Evolutionary conservation across 2,113 vertebrate species (phyloP).

Genomic region (Ciconia stormi): DNA sequence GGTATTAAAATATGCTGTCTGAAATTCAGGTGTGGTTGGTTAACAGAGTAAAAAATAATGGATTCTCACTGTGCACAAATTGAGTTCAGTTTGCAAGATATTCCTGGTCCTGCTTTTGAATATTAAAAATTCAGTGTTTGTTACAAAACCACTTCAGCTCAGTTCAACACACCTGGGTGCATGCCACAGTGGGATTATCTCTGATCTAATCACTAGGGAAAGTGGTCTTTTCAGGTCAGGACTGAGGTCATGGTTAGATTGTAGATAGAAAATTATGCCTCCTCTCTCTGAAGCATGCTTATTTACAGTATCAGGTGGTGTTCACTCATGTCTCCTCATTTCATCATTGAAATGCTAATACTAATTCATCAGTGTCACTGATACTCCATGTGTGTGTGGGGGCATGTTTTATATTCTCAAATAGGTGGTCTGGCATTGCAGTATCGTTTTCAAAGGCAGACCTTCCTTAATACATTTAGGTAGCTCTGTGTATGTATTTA

Average conservation of each 20-base stretch:
- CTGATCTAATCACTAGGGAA: slow-evolving; percentile 54
- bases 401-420: not conserved
- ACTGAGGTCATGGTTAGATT: slow-evolving; percentile 39
- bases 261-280: slow-evolving; percentile 39
- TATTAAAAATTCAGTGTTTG: slow-evolving; percentile 22
- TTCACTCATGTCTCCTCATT: slow-evolving; percentile 41
- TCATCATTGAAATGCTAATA: slow-evolving; percentile 60
- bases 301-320: slow-evolving; percentile 53
- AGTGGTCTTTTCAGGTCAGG: slow-evolving; percentile 56
- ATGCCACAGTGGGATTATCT: slow-evolving; percentile 46
- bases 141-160: slow-evolving; percentile 44
- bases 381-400: not conserved
- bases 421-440: not conserved
- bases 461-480: not conserved
- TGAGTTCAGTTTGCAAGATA: not conserved
- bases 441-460: not conserved
- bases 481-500: not conserved
- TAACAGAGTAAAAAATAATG: not conserved
- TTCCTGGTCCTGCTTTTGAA: not conserved
- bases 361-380: slow-evolving; percentile 54
- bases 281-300: slow-evolving; percentile 23
- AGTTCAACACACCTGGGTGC: slow-evolving; percentile 51
- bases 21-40: not conserved
- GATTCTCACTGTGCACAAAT: not conserved
- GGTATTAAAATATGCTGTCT: not conserved